Conservation (phyloP, 1,140 invertebrate genomes). For the Drosophila pachea region DNA sequence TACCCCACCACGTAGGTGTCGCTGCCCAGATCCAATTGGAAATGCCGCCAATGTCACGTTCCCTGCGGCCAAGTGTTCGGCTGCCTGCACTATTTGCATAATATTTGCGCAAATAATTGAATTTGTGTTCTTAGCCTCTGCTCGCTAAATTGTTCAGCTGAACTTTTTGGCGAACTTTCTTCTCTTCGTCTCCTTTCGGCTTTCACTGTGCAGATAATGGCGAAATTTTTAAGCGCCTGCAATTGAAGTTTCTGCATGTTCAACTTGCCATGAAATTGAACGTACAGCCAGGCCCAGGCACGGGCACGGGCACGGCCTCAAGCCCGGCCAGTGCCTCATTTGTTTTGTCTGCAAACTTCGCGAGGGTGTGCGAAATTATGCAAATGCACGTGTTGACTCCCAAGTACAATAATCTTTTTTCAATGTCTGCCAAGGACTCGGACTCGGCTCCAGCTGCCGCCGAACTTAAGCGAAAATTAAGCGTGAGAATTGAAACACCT, state of each 20-base stretch:
- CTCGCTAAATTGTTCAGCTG: conserved; percentile 44
- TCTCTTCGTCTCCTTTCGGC: not conserved
- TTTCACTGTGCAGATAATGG: conserved; percentile 41
- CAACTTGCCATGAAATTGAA: conserved; percentile 74
- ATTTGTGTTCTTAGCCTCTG: conserved; percentile 58
- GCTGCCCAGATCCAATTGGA: not conserved
- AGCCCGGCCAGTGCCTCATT: conserved; percentile 25
- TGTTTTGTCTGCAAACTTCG: conserved; percentile 55
- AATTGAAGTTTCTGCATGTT: conserved; percentile 68
- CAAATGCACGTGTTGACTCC: conserved; percentile 2
- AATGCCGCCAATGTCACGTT: conserved; percentile 58
- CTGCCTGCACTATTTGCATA: conserved; percentile 67
- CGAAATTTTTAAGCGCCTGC: conserved; percentile 52
- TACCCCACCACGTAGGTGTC: no score
- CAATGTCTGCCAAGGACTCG: not conserved
- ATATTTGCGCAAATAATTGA: conserved; percentile 78
- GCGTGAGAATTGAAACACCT: no score
- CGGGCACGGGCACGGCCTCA: not conserved
- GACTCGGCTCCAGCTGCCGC: not conserved
- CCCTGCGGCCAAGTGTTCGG: conserved; percentile 25
- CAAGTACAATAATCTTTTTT: not conserved
- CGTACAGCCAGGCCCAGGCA: conserved; percentile 23
- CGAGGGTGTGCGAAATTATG: conserved; percentile 10
- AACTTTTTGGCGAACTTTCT: conserved; percentile 40
- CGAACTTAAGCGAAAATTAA: no score